Evolutionary conservation across 2,113 vertebrate genomes (phyloP).

Genomic region (Blennius ocellaris): DNA sequence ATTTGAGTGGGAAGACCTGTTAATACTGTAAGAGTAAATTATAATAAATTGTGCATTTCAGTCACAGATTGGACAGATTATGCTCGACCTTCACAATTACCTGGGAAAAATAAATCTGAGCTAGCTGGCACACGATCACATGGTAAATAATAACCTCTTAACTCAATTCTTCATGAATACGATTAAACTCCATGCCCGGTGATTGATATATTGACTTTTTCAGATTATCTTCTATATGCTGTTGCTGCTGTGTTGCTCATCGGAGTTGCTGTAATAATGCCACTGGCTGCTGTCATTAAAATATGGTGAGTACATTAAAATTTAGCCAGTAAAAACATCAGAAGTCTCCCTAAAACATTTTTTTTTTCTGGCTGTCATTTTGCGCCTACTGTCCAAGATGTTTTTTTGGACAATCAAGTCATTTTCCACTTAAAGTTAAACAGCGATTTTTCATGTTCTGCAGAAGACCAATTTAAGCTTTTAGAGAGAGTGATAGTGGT

Average conservation of each 20-base stretch:
- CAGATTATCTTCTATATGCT: constrained; percentile 84
- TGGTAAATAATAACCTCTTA: constrained; percentile 47
- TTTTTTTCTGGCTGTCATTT: not conserved
- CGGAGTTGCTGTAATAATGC: constrained; percentile 79
- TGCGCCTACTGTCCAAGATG: not conserved
- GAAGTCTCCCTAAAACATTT: not conserved
- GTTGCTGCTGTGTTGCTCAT: constrained; percentile 78
- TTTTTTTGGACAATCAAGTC: too few species aligned
- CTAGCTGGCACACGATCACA: constrained; percentile 24
- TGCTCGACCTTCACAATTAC: constrained; percentile 20
- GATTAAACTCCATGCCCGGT: not conserved
- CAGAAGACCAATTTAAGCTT: too few species aligned
- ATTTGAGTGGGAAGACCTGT: not conserved
- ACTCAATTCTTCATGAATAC: too few species aligned
- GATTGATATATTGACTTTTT: constrained; percentile 11
- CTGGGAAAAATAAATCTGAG: constrained; percentile 15
- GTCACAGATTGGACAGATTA: constrained; percentile 33
- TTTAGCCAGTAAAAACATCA: not conserved
- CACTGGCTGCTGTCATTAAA: constrained; percentile 81
- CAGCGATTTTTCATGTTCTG: too few species aligned
- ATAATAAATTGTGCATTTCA: constrained; percentile 27
- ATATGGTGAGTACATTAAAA: constrained; percentile 81
- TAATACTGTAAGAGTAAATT: not conserved
- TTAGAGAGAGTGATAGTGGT: too few species aligned
- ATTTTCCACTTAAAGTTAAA: too few species aligned